Evolutionary conservation across 2,888 invertebrate species (phyloP).

Genomic region (Eupsilia transversa): DNA sequence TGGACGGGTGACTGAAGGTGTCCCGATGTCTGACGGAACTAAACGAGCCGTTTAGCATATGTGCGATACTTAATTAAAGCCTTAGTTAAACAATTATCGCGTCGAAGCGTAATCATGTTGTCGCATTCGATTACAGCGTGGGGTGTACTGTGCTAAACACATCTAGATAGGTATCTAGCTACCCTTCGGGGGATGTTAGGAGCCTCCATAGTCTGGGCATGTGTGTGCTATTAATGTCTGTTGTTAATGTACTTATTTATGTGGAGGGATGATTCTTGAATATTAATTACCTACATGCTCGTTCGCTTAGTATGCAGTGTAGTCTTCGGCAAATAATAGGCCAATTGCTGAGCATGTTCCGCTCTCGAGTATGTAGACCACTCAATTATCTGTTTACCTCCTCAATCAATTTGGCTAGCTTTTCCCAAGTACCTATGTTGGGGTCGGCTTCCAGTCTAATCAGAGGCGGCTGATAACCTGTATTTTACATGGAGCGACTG

Average conservation of each 20-base stretch:
- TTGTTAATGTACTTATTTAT: constrained; percentile 8
- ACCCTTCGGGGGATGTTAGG: no score
- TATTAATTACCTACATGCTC: constrained; percentile 1
- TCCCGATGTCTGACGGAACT: constrained; percentile 49
- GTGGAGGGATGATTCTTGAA: constrained; percentile 1
- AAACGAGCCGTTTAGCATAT: constrained; percentile 61
- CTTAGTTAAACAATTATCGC: constrained; percentile 67
- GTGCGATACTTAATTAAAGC: constrained; percentile 72
- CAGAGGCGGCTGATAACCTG: background rate
- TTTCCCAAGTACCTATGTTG: background rate
- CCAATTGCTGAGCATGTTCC: background rate
- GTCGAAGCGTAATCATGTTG: constrained; percentile 50
- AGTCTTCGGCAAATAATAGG: constrained; percentile 1
- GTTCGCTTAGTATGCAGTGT: background rate
- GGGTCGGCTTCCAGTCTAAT: background rate
- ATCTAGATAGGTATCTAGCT: background rate
- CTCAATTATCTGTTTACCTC: background rate
- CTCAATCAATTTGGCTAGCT: background rate
- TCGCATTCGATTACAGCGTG: constrained; percentile 38
- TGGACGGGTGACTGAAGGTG: constrained; percentile 37
- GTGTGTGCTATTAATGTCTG: background rate
- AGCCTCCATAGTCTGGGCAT: background rate
- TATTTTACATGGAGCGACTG: background rate
- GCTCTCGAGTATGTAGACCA: background rate
- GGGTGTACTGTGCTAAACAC: background rate